Conservation (phyloP, 2,797 vertebrate species). For the Anabas testudineus region DNA sequence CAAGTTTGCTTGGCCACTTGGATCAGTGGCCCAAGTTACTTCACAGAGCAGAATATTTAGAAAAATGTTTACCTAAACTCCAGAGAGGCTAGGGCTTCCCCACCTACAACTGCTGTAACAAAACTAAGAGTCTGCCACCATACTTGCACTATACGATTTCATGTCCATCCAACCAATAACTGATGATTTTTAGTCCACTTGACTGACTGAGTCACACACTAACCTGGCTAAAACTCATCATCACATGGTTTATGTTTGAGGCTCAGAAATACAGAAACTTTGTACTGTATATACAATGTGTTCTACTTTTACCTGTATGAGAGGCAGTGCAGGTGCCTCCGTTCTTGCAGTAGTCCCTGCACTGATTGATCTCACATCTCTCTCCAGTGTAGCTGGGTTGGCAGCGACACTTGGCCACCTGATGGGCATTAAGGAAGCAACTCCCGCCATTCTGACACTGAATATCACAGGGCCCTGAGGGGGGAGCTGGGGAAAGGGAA, state of each 20-base stretch:
- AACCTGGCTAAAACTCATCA: background rate
- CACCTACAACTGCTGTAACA: too few relatives aligned
- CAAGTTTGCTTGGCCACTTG: too few relatives aligned
- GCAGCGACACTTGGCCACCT: slow-evolving; percentile 95
- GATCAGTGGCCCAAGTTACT: too few relatives aligned
- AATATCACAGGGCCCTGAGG: slow-evolving; percentile 86
- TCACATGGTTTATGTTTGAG: too few relatives aligned
- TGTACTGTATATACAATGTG: background rate
- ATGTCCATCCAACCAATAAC: too few relatives aligned
- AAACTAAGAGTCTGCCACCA: too few relatives aligned
- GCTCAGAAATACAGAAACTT: too few relatives aligned
- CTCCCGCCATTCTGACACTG: slow-evolving; percentile 93
- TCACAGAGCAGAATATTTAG: too few relatives aligned
- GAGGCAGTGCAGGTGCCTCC: slow-evolving; percentile 94
- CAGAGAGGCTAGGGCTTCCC: too few relatives aligned
- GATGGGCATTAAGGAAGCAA: slow-evolving; percentile 93
- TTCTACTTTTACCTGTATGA: slow-evolving; percentile 83
- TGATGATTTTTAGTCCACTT: too few relatives aligned
- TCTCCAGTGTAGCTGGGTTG: slow-evolving; percentile 93
- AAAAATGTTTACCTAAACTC: too few relatives aligned
- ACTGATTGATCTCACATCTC: slow-evolving; percentile 93
- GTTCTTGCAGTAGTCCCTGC: slow-evolving; percentile 93
- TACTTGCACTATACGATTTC: too few relatives aligned
- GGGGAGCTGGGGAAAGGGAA: slow-evolving; percentile 70
- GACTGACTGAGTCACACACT: background rate